phyloP scores from a whole-genome alignment of 2,888 invertebrate species.

The Notodonta dromedarius region DNA sequence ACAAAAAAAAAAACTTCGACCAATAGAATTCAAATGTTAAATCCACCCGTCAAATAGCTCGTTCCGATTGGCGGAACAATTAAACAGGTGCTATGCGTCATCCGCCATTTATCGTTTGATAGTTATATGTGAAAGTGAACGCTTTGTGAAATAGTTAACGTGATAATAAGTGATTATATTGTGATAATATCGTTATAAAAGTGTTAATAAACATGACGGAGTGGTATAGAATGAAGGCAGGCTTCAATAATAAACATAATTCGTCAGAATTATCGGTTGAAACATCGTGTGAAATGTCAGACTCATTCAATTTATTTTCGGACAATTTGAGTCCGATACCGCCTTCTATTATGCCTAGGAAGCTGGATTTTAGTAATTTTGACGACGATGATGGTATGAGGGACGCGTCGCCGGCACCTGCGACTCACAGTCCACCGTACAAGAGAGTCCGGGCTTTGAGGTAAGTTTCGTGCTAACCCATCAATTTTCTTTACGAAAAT shows the following conservation, averaged over 20 bases:
- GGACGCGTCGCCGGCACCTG: slow-evolving; percentile 60
- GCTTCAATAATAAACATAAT: slow-evolving; percentile 65
- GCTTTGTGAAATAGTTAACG: slow-evolving; percentile 60
- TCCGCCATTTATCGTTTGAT: slow-evolving; percentile 76
- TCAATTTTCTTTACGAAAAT: slow-evolving; percentile 35
- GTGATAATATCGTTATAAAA: slow-evolving; percentile 57
- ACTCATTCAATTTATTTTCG: slow-evolving; percentile 84
- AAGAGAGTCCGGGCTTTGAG: slow-evolving; percentile 84
- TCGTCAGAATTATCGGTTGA: slow-evolving; percentile 84
- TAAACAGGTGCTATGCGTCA: slow-evolving; percentile 82
- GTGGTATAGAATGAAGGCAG: slow-evolving; percentile 76
- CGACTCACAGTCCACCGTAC: slow-evolving; percentile 81
- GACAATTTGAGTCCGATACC: slow-evolving; percentile 84
- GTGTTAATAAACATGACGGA: slow-evolving; percentile 73
- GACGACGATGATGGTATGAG: slow-evolving; percentile 76
- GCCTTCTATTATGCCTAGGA: slow-evolving; percentile 82
- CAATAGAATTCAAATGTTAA: slow-evolving; percentile 65
- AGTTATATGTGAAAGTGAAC: slow-evolving; percentile 70
- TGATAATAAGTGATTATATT: slow-evolving; percentile 50
- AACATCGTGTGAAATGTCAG: slow-evolving; percentile 87
- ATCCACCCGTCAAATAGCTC: slow-evolving; percentile 68
- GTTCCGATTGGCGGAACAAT: slow-evolving; percentile 63
- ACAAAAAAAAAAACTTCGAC: slow-evolving; percentile 56
- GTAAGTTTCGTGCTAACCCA: slow-evolving; percentile 57
- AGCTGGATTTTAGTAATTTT: slow-evolving; percentile 81